These are phyloP conservation scores for Miltochrista miniata DNA, from an alignment of 2,888 invertebrate species.

Conservation along the genomic window DNA sequence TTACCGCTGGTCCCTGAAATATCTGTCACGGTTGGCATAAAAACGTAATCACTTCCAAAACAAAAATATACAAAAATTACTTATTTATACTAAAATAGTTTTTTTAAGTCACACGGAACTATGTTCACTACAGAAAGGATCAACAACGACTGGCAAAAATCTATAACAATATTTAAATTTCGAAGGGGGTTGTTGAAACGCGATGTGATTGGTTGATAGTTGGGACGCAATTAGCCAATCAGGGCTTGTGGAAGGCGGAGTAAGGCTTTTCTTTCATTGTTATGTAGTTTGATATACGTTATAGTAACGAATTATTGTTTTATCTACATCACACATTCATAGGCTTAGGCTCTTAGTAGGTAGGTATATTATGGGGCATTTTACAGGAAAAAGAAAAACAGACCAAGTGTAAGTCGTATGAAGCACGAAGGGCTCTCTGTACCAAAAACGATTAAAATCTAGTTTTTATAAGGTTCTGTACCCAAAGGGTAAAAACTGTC, in stretches of 20 bases:
- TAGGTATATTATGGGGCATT: too few species aligned
- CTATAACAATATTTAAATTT: conserved; percentile 55
- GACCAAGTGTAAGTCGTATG: too few species aligned
- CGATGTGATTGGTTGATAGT: conserved; percentile 53
- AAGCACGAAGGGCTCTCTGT: too few species aligned
- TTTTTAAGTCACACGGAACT: conserved; percentile 12
- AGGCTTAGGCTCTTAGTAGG: not conserved
- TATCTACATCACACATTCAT: conserved; percentile 4
- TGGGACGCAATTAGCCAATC: conserved; percentile 49
- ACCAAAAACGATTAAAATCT: too few species aligned
- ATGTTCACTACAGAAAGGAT: conserved; percentile 29
- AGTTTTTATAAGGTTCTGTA: too few species aligned
- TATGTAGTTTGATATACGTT: not conserved
- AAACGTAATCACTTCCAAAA: conserved; percentile 36
- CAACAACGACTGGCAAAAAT: conserved; percentile 55
- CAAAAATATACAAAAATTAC: conserved; percentile 7
- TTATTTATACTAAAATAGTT: conserved; percentile 2
- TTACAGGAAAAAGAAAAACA: too few species aligned
- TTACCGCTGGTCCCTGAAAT: conserved; percentile 46
- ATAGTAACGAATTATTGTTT: not conserved
- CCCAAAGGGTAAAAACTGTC: too few species aligned
- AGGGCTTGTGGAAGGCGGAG: conserved; percentile 30
- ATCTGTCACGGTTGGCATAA: conserved; percentile 74
- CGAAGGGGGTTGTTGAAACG: conserved; percentile 50
- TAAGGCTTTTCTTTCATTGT: conserved; percentile 11